A percentile compares a stretch with the other conserved stretches of the same genome.
These are phyloP conservation scores for Temnothorax unifasciatus DNA, from an alignment of 2,888 invertebrate species.

Conservation along the genomic window DNA sequence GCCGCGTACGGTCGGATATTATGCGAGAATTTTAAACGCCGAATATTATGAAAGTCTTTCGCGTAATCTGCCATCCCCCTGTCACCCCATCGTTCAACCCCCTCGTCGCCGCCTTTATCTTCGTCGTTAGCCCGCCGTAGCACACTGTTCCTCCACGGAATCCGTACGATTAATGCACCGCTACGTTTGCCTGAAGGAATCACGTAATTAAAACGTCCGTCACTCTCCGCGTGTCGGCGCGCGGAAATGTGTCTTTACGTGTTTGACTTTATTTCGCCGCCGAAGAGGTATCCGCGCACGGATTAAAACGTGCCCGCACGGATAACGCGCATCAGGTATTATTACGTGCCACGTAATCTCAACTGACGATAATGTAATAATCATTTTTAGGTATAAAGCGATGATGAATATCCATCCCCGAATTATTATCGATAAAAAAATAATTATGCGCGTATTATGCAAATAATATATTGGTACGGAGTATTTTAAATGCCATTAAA, in stretches of 20 bases:
- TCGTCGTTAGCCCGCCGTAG: constrained; percentile 32
- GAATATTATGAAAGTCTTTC: constrained; percentile 84
- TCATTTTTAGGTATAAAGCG: constrained; percentile 7
- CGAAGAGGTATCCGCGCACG: constrained; percentile 3
- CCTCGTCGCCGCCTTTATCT: constrained; percentile 40
- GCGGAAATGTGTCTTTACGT: constrained; percentile 50
- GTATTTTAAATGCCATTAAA: constrained; percentile 43
- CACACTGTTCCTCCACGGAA: constrained; percentile 64
- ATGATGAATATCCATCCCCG: constrained; percentile 18
- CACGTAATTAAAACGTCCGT: constrained; percentile 79
- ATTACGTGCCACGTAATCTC: constrained; percentile 29
- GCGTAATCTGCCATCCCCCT: constrained; percentile 75
- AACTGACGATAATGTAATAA: constrained; percentile 43
- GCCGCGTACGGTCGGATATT: constrained; percentile 71
- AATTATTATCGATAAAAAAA: constrained; percentile 42
- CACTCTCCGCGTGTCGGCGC: constrained; percentile 50
- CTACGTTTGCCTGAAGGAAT: constrained; percentile 74
- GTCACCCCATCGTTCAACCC: constrained; percentile 54
- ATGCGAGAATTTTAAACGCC: constrained; percentile 83
- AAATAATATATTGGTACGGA: constrained; percentile 27
- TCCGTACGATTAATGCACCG: constrained; percentile 78
- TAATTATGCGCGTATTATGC: constrained; percentile 40
- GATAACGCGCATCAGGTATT: constrained; percentile 32
- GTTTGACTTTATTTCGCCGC: constrained; percentile 52
- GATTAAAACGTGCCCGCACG: constrained; percentile 24